Conservation (phyloP, 2,888 invertebrate genomes). For the Heliconius hortense region DNA sequence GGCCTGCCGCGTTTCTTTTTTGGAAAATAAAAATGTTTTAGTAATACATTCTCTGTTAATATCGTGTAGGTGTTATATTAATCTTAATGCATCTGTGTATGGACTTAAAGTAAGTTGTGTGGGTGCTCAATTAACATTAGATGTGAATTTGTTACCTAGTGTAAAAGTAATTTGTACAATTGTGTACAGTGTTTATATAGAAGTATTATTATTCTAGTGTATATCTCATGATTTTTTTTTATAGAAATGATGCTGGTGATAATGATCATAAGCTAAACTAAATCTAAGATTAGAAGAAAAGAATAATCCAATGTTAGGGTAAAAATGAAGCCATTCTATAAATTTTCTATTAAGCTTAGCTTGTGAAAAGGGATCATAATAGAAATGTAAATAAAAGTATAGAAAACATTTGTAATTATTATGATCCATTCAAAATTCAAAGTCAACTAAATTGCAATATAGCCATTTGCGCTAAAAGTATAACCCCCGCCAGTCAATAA, state of each 20-base stretch:
- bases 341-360: constrained; percentile 33
- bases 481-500: constrained; percentile 67
- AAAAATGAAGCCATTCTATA: constrained; percentile 35
- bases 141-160: constrained; percentile 13
- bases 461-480: constrained; percentile 27
- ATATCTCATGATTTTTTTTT: background rate
- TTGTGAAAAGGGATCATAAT: constrained; percentile 21
- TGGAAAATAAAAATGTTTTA: constrained; percentile 80
- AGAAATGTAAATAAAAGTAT: background rate
- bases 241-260: background rate
- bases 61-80: constrained; percentile 51
- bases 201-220: constrained; percentile 1
- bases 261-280: constrained; percentile 13
- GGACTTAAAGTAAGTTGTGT: constrained; percentile 16
- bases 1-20: constrained; percentile 88
- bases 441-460: constrained; percentile 26
- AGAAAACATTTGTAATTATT: constrained; percentile 1
- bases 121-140: constrained; percentile 23
- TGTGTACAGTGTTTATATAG: constrained; percentile 22
- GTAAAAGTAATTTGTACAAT: constrained; percentile 19
- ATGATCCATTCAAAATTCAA: constrained; percentile 26
- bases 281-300: constrained; percentile 33
- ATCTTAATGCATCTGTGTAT: constrained; percentile 36
- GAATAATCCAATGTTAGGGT: constrained; percentile 25
- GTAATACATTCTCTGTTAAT: constrained; percentile 78